phyloP scores from a whole-genome alignment of 1,140 invertebrate species.

The Drosophila kanapiae region DNA sequence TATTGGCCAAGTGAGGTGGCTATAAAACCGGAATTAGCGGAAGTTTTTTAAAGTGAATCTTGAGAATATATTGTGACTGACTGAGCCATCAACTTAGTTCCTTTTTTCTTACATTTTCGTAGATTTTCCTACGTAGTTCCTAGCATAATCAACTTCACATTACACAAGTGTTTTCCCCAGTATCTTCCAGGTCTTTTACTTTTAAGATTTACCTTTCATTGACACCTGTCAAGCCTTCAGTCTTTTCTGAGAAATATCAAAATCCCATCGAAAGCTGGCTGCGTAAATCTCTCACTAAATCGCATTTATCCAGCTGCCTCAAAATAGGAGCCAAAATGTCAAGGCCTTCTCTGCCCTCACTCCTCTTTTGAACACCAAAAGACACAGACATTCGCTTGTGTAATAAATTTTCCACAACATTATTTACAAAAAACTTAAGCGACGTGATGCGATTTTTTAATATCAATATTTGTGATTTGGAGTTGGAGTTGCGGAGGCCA shows the following conservation, averaged over 20 bases:
- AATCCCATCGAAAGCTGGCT: slow-evolving; percentile 31
- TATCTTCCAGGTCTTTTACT: slow-evolving; percentile 9
- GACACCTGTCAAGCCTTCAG: slow-evolving; percentile 49
- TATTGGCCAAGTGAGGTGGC: not conserved
- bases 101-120: not conserved
- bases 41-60: not conserved
- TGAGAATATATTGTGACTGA: not conserved
- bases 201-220: slow-evolving; percentile 26
- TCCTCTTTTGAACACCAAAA: slow-evolving; percentile 7
- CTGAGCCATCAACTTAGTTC: not conserved
- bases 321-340: slow-evolving; percentile 8
- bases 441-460: slow-evolving; percentile 82
- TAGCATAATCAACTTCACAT: slow-evolving; percentile 9
- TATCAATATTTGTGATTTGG: slow-evolving; percentile 70
- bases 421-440: slow-evolving; percentile 76
- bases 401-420: slow-evolving; percentile 82
- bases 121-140: not conserved
- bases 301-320: slow-evolving; percentile 71
- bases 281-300: slow-evolving; percentile 65
- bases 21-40: not conserved
- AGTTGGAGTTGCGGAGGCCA: slow-evolving; percentile 20
- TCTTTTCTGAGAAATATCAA: slow-evolving; percentile 19
- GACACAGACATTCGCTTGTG: slow-evolving; percentile 41
- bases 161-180: not conserved
- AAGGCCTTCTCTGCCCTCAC: slow-evolving; percentile 3